Percentiles rank a stretch among this genome's conserved stretches.
phyloP scores from a whole-genome alignment of 1,140 invertebrate genomes.

The Cotesia vestalis region DNA sequence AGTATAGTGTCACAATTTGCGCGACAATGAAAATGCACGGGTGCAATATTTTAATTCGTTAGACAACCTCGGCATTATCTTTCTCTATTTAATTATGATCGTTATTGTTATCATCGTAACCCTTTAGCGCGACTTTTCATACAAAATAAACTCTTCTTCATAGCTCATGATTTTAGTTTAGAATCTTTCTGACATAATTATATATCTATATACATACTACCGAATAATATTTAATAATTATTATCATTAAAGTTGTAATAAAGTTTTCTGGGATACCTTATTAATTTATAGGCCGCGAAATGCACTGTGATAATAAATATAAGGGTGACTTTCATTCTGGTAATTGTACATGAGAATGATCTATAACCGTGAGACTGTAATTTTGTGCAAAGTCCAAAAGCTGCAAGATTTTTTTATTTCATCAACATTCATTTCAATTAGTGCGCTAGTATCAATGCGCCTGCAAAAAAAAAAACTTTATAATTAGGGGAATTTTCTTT shows the following conservation, averaged over 20 bases:
- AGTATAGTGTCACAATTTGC: constrained; percentile 60
- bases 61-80: constrained; percentile 51
- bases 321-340: neutral
- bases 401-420: too few species aligned
- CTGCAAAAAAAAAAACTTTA: too few species aligned
- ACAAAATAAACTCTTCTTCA: too few species aligned
- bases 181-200: too few species aligned
- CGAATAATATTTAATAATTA: constrained; percentile 68
- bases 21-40: constrained; percentile 63
- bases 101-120: constrained; percentile 44
- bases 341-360: too few species aligned
- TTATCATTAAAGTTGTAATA: constrained; percentile 67
- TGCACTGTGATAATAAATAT: constrained; percentile 54
- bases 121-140: constrained; percentile 33
- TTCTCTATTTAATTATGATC: constrained; percentile 14
- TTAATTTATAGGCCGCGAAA: constrained; percentile 64
- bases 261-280: constrained; percentile 65
- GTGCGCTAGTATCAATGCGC: too few species aligned
- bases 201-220: constrained; percentile 50
- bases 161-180: too few species aligned
- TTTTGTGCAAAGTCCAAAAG: too few species aligned
- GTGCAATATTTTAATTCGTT: constrained; percentile 67
- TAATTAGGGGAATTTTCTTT: too few species aligned
- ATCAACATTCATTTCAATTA: too few species aligned
- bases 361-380: too few species aligned